phyloP scores from a whole-genome alignment of 2,797 vertebrate genomes.

The Arremon aurantiirostris region DNA sequence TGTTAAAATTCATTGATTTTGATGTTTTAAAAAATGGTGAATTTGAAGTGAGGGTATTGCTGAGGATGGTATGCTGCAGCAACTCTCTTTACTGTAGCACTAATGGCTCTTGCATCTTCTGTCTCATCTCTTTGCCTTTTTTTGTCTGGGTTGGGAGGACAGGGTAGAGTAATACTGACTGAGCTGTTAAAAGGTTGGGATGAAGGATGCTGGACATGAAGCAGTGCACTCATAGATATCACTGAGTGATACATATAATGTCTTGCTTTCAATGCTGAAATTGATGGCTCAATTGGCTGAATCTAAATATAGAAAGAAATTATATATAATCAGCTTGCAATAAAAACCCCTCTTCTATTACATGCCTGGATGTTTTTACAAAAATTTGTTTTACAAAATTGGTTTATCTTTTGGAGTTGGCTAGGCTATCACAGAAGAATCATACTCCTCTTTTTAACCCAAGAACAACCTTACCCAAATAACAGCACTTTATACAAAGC shows the following conservation, averaged over 20 bases:
- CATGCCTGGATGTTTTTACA: not conserved
- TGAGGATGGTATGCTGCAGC: not conserved
- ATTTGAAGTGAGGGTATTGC: constrained; percentile 43
- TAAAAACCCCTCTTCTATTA: not conserved
- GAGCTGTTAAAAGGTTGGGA: constrained; percentile 76
- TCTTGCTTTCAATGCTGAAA: constrained; percentile 79
- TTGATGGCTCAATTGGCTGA: constrained; percentile 80
- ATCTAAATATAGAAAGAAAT: constrained; percentile 72
- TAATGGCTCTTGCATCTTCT: constrained; percentile 28
- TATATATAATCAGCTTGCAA: not conserved
- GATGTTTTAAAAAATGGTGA: not conserved
- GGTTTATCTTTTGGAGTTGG: not conserved
- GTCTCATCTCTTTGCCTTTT: constrained; percentile 65
- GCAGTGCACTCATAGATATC: constrained; percentile 80
- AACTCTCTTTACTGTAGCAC: constrained; percentile 38
- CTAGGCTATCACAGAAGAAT: not conserved
- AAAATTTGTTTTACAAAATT: not conserved
- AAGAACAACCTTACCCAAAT: not conserved
- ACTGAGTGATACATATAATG: constrained; percentile 74
- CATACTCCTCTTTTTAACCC: not conserved
- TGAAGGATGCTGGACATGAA: constrained; percentile 81
- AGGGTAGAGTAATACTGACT: constrained; percentile 81
- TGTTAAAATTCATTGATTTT: not conserved
- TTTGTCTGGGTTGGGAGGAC: constrained; percentile 79
- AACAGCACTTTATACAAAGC: not conserved